These are phyloP conservation scores for Hydrophis major DNA, from an alignment of 2,797 vertebrate genomes.

Conservation along the genomic window DNA sequence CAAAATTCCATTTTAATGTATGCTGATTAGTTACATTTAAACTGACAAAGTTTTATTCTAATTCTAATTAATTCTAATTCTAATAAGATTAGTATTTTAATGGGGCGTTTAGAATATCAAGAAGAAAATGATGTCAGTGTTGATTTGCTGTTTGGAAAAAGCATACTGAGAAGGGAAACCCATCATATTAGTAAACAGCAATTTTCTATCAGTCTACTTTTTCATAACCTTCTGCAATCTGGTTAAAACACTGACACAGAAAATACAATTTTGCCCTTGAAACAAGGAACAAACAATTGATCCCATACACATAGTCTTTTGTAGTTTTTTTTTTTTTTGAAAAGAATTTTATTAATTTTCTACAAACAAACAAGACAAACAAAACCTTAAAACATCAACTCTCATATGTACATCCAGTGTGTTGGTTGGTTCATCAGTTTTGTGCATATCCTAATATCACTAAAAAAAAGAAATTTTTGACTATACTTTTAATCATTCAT, in stretches of 20 bases:
- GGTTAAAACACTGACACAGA: background rate
- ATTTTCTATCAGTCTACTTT: background rate
- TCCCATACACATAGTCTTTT: background rate
- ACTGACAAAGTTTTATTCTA: too few relatives aligned
- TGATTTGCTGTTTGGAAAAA: background rate
- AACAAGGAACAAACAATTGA: background rate
- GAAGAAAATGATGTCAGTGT: background rate
- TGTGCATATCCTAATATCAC: too few relatives aligned
- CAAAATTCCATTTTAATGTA: too few relatives aligned
- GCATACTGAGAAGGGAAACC: background rate
- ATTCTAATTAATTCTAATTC: too few relatives aligned
- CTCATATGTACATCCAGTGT: too few relatives aligned
- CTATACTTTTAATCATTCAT: too few relatives aligned
- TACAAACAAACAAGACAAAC: too few relatives aligned
- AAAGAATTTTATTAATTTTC: too few relatives aligned
- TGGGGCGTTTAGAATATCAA: background rate
- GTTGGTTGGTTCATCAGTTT: too few relatives aligned
- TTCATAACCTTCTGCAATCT: background rate
- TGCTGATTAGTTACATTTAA: too few relatives aligned
- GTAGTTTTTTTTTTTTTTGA: background rate
- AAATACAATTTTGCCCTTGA: background rate
- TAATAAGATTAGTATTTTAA: background rate
- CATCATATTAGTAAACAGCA: background rate
- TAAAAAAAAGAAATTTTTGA: too few relatives aligned
- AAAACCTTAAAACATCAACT: too few relatives aligned